Evolutionary conservation across 2,797 vertebrate genomes (phyloP).

Genomic region (Oreonectes daqikongensis): DNA sequence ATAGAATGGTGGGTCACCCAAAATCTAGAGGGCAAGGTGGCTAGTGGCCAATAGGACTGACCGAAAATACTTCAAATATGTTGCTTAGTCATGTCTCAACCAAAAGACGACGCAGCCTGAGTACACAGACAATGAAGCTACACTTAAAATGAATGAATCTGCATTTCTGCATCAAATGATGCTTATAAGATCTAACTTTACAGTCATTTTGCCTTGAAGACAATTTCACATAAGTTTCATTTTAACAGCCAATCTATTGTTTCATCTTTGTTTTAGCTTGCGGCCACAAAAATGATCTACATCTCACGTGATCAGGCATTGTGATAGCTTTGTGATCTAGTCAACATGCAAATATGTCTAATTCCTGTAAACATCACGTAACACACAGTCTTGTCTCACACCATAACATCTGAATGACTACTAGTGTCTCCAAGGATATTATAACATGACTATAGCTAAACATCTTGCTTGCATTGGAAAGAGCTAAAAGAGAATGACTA

Average conservation of each 20-base stretch:
- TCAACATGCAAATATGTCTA: neutral
- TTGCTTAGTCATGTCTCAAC: neutral
- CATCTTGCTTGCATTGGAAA: too few species aligned
- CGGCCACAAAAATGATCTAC: neutral
- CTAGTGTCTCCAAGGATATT: neutral
- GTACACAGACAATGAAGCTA: neutral
- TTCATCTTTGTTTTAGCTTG: neutral
- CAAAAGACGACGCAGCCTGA: neutral
- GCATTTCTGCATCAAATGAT: too few species aligned
- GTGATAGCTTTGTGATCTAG: neutral
- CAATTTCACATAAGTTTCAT: too few species aligned
- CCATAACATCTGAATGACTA: neutral
- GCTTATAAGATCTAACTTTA: too few species aligned
- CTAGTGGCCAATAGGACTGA: neutral
- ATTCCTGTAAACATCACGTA: neutral
- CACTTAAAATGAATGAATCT: too few species aligned
- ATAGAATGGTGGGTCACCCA: too few species aligned
- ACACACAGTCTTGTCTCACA: neutral
- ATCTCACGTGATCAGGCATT: neutral
- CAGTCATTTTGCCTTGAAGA: too few species aligned
- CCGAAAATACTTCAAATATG: neutral
- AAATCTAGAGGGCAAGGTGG: neutral
- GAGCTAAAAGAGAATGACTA: neutral
- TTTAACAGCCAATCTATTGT: neutral
- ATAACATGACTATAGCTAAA: neutral